Percentiles rank a stretch among this genome's conserved stretches.
These are phyloP conservation scores for Exocentrus adspersus DNA, from an alignment of 2,888 invertebrate genomes.

Conservation along the genomic window DNA sequence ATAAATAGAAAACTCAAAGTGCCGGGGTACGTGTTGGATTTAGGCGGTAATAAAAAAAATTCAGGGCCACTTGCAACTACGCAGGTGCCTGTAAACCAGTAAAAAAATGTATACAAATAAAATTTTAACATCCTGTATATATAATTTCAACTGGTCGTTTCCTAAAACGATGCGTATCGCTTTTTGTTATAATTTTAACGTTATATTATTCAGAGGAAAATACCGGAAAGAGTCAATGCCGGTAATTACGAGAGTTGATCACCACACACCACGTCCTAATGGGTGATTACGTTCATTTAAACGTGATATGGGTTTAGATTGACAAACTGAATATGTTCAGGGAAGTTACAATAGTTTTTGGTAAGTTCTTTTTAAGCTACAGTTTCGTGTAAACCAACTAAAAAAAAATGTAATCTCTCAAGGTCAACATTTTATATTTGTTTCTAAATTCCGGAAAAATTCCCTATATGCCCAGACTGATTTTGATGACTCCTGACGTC, in stretches of 20 bases:
- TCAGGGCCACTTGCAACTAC: no score
- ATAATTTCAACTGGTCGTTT: no score
- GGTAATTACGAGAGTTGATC: neutral
- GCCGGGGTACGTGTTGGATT: no score
- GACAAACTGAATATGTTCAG: neutral
- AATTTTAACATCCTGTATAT: no score
- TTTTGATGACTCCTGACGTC: neutral
- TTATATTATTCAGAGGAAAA: neutral
- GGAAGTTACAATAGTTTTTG: neutral
- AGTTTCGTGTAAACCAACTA: no score
- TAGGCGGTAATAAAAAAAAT: no score
- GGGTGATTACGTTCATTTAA: neutral
- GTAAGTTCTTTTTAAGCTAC: no score
- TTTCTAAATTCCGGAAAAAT: no score
- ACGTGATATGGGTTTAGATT: neutral
- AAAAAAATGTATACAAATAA: no score
- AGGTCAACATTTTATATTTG: no score
- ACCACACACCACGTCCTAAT: neutral
- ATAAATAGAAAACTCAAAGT: neutral
- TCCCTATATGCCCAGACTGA: neutral
- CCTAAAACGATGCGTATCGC: slow-evolving; percentile 1
- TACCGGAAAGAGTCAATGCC: slow-evolving; percentile 12
- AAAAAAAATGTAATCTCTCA: no score
- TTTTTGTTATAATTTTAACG: neutral
- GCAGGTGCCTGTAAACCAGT: no score